These are phyloP conservation scores for Meliscaeva auricollis DNA, from an alignment of 2,888 invertebrate species.

Conservation along the genomic window DNA sequence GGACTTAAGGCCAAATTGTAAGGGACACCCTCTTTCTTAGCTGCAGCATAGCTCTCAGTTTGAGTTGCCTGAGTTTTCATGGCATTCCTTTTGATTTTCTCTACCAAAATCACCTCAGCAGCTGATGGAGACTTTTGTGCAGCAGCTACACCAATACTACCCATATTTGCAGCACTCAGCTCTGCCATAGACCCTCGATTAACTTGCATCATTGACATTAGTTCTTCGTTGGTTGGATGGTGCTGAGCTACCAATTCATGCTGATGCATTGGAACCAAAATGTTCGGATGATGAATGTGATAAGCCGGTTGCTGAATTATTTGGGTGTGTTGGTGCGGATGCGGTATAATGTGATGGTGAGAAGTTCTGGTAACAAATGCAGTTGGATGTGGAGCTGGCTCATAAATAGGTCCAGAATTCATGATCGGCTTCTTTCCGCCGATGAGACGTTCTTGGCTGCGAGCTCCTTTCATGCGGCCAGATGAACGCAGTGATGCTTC, in stretches of 20 bases:
- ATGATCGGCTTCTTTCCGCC: conserved; percentile 88
- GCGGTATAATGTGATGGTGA: conserved; percentile 77
- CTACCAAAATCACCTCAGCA: conserved; percentile 85
- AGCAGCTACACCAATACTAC: conserved; percentile 35
- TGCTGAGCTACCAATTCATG: conserved; percentile 77
- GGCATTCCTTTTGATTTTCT: conserved; percentile 91
- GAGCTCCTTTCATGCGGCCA: conserved; percentile 84
- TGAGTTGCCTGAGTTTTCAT: conserved; percentile 98
- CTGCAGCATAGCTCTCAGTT: conserved; percentile 88
- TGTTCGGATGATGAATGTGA: conserved; percentile 71
- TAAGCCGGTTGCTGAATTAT: conserved; percentile 76
- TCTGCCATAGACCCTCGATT: conserved; percentile 46
- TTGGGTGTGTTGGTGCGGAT: conserved; percentile 76
- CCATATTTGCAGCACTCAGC: conserved; percentile 27
- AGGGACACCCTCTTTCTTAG: conserved; percentile 90
- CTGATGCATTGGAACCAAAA: conserved; percentile 77
- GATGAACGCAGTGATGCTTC: conserved; percentile 85
- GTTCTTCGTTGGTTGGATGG: conserved; percentile 76
- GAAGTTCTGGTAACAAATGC: conserved; percentile 72
- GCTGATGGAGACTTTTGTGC: conserved; percentile 79
- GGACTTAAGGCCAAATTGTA: conserved; percentile 90
- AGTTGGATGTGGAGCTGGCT: conserved; percentile 78
- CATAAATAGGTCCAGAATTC: conserved; percentile 80
- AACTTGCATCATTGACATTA: conserved; percentile 69
- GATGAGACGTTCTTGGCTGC: conserved; percentile 89